Base-by-base conservation (phyloP, 2,888 invertebrate species). In the Nymphalis polychloros region DNA sequence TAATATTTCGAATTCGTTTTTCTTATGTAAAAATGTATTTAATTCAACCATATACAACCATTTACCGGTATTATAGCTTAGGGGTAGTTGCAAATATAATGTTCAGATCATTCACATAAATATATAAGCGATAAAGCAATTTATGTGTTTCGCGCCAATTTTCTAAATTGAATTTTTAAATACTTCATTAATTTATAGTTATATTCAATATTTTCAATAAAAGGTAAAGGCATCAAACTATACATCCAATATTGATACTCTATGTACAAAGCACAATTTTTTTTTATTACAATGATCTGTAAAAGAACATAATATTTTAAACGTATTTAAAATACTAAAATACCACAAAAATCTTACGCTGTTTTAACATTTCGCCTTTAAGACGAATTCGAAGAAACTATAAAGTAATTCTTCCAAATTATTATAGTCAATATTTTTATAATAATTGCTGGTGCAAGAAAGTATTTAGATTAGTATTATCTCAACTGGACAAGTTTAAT, bases 361-460 rank as follows among this genome's bases (percentile, higher is more conserved):
- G 68, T 62, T 60, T 27, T 47, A 52, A 64, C 69, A 64, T 63
- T 59, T 62, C 69, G 69, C 69, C 69, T 60, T 47, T 48, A 61
- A 61, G 59, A 68, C 68, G 59, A 59, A 55, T 72, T 67, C 59
- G 53, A 70, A 67, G 62, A 69, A 72, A 49, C 64, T 72, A 75
- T 71, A 73, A 75, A 76, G 72, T 76, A 77, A 78, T 74, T 81
- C 83, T 83, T 83, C 83, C 82, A 83, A 81, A 79, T 80, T 81
- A 79, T 81, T 74, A 81, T 83, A 83, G 85, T 85, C 85, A 85
- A 87, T 88, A 88, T 88, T 88, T 89, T 88, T 88, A 86, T 88
- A 86, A 78, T 75, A 79, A 78, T 81, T 81, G 85, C 86, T 83
- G 85, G 82, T 84, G 87, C 87, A 83, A 84, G 76, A 79, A 78